phyloP scores from a whole-genome alignment of 2,113 vertebrate species.

The Sinocyclocheilus maitianheensis region DNA sequence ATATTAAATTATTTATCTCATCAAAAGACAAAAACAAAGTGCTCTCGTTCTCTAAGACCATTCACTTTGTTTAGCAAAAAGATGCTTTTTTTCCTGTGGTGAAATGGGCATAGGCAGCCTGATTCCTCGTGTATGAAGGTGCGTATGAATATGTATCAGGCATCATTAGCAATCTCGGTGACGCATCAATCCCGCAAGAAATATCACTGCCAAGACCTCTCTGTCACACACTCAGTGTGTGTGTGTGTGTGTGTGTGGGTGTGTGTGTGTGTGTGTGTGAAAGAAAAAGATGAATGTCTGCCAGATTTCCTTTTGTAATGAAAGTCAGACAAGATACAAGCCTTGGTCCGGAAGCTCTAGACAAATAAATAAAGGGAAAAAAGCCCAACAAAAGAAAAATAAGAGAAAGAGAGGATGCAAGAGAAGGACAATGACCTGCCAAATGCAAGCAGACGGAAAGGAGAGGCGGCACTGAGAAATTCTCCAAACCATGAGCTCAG shows the following conservation, averaged over 20 bases:
- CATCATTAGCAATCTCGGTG: conserved; percentile 51
- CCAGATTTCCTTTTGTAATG: conserved; percentile 17
- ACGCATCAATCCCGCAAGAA: conserved; percentile 33
- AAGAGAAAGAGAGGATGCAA: conserved; percentile 3
- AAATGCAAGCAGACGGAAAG: conserved; percentile 1
- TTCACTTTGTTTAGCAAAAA: background rate
- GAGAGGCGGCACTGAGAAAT: background rate
- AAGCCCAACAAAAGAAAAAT: conserved; percentile 16
- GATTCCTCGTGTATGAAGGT: background rate
- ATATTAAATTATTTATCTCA: conserved; percentile 11
- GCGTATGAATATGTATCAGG: conserved; percentile 61
- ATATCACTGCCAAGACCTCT: conserved; percentile 55
- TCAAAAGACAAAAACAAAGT: background rate
- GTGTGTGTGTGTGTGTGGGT: background rate
- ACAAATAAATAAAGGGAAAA: background rate
- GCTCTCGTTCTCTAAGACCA: background rate
- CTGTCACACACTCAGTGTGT: background rate
- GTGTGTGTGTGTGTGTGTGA: background rate
- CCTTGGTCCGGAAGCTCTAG: background rate
- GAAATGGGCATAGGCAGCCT: background rate
- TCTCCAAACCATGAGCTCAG: background rate
- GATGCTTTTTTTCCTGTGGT: background rate
- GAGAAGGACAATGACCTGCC: background rate
- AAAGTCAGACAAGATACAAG: conserved; percentile 34
- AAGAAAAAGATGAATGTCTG: conserved; percentile 7